Conservation (phyloP, 2,888 invertebrate species). For the Sinodicranocentrus sp. region DNA sequence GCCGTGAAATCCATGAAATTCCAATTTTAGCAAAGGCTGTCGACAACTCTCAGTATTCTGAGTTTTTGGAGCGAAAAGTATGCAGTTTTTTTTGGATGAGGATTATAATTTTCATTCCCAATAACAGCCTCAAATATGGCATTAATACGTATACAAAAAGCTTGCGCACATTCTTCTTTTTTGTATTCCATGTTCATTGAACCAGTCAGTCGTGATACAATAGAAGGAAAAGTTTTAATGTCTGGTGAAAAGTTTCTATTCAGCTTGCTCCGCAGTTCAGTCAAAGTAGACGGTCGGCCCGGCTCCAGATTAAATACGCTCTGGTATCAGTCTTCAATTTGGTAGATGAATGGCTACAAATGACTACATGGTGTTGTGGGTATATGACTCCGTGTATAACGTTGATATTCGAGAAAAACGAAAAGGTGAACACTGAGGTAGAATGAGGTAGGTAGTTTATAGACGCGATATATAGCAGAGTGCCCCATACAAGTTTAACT, state of each 20-base stretch:
- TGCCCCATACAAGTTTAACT: no score
- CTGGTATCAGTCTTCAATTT: no score
- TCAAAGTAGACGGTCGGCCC: no score
- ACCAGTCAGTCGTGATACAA: constrained; percentile 2
- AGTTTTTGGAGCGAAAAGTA: background rate
- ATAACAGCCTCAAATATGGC: constrained; percentile 10
- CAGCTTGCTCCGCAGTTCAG: no score
- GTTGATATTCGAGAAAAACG: no score
- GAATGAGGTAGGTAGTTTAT: no score
- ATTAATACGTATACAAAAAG: background rate
- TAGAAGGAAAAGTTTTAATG: constrained; percentile 1
- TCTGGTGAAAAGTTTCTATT: background rate
- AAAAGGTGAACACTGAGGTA: no score
- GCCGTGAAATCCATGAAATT: background rate
- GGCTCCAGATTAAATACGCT: no score
- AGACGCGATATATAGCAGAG: no score
- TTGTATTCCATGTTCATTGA: background rate
- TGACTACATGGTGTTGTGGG: no score
- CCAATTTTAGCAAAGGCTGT: background rate
- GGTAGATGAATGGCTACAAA: no score
- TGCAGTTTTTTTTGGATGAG: constrained; percentile 8
- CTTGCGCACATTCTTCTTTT: background rate
- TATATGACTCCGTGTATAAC: no score
- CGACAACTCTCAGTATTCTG: background rate
- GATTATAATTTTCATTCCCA: constrained; percentile 13